A percentile compares a stretch with the other conserved stretches of the same genome.
These are phyloP conservation scores for Anticlea derivata DNA, from an alignment of 2,888 invertebrate genomes.

Conservation along the genomic window DNA sequence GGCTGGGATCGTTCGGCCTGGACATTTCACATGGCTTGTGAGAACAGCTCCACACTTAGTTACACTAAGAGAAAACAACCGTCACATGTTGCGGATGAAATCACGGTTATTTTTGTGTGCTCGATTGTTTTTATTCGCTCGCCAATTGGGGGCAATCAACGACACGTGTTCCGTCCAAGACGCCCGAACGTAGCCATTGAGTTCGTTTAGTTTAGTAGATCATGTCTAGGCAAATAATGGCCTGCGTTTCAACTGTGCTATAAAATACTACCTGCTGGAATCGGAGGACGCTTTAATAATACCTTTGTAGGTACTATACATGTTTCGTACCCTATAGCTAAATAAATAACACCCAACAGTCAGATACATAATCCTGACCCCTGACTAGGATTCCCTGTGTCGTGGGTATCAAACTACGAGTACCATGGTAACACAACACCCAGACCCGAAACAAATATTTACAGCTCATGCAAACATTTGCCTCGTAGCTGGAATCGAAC, in stretches of 20 bases:
- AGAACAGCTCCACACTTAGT: constrained; percentile 66
- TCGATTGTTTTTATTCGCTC: constrained; percentile 83
- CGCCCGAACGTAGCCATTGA: constrained; percentile 72
- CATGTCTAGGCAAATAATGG: constrained; percentile 52
- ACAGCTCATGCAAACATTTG: too few species aligned
- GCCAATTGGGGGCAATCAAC: constrained; percentile 83
- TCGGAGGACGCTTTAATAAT: not conserved
- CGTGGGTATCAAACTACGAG: too few species aligned
- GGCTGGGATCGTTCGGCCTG: constrained; percentile 64
- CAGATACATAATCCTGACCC: too few species aligned
- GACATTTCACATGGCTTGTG: constrained; percentile 78
- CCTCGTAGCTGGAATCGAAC: too few species aligned
- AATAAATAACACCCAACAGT: too few species aligned
- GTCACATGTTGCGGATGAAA: constrained; percentile 81
- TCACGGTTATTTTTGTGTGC: constrained; percentile 83
- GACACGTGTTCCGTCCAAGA: constrained; percentile 79
- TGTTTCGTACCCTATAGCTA: too few species aligned
- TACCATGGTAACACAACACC: too few species aligned
- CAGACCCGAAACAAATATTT: too few species aligned
- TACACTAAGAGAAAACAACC: constrained; percentile 70
- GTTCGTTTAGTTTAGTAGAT: constrained; percentile 50
- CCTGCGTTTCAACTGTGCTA: constrained; percentile 28
- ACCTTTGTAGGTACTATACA: not conserved
- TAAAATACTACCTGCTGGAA: constrained; percentile 9
- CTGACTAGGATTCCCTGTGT: too few species aligned